Percentiles rank a stretch among this genome's conserved stretches.
Evolutionary conservation across 2,797 vertebrate species (phyloP).

Genomic region (Cyprinella venusta): DNA sequence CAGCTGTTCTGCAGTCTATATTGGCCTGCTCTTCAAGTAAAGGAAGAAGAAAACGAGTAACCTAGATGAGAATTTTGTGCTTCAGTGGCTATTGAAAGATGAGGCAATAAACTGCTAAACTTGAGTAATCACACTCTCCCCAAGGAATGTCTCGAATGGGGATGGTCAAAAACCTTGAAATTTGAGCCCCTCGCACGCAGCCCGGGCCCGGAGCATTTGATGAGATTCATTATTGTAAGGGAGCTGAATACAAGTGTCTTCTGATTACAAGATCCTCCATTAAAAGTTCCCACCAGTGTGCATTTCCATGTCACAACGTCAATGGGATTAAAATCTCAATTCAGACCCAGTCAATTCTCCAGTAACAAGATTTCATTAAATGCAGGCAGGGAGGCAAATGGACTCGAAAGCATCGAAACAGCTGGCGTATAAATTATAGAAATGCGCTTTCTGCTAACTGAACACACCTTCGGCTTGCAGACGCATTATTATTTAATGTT

Average conservation of each 20-base stretch:
- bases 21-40: constrained; percentile 94
- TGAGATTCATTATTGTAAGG: constrained; percentile 96
- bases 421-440: constrained; percentile 99
- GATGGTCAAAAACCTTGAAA: constrained; percentile 99
- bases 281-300: constrained; percentile 94
- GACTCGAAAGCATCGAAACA: constrained; percentile 95
- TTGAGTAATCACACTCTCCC: constrained; percentile 99
- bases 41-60: constrained; percentile 79
- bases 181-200: constrained; percentile 86
- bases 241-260: constrained; percentile 95
- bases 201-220: constrained; percentile 89
- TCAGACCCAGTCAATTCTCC: constrained; percentile 97
- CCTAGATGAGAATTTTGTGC: constrained; percentile 99
- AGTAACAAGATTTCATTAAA: constrained; percentile 99
- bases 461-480: constrained; percentile 97
- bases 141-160: constrained; percentile 94
- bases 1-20: constrained; percentile 91
- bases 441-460: constrained; percentile 97
- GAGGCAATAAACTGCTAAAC: constrained; percentile 99
- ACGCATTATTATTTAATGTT: constrained; percentile 99
- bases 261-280: constrained; percentile 93
- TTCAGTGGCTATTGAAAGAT: constrained; percentile 99
- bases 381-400: constrained; percentile 94
- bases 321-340: constrained; percentile 99
- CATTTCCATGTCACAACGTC: constrained; percentile 90